phyloP scores from a whole-genome alignment of 2,797 vertebrate species.

The Chaenodraco wilsoni region DNA sequence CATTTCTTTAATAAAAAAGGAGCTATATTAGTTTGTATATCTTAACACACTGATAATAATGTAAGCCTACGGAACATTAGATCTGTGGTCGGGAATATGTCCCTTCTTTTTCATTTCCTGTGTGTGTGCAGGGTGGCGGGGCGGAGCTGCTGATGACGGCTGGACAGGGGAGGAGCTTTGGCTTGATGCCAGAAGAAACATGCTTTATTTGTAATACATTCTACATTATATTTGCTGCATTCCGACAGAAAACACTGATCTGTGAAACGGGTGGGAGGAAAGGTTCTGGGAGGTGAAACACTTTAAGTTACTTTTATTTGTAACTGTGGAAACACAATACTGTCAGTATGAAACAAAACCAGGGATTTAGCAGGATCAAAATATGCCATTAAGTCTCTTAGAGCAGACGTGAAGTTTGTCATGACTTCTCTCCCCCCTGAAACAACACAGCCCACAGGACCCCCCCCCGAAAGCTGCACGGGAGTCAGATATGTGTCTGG shows the following conservation, averaged over 20 bases:
- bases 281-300: too few species aligned
- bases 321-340: not conserved
- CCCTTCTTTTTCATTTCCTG: conserved; percentile 15
- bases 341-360: not conserved
- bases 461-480: not conserved
- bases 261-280: too few species aligned
- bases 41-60: not conserved
- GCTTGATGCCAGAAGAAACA: not conserved
- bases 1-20: too few species aligned
- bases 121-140: not conserved
- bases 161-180: not conserved
- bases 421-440: conserved; percentile 25
- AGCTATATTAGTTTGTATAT: not conserved
- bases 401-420: conserved; percentile 12
- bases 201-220: not conserved
- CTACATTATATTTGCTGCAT: not conserved
- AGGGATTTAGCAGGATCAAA: not conserved
- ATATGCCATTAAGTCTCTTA: not conserved
- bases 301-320: too few species aligned
- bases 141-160: not conserved
- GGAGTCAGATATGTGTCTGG: conserved; percentile 22
- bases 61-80: not conserved
- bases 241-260: too few species aligned
- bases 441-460: conserved; percentile 25
- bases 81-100: not conserved